Base-by-base conservation (phyloP, 2,888 invertebrate species). In the Macaria notata region DNA sequence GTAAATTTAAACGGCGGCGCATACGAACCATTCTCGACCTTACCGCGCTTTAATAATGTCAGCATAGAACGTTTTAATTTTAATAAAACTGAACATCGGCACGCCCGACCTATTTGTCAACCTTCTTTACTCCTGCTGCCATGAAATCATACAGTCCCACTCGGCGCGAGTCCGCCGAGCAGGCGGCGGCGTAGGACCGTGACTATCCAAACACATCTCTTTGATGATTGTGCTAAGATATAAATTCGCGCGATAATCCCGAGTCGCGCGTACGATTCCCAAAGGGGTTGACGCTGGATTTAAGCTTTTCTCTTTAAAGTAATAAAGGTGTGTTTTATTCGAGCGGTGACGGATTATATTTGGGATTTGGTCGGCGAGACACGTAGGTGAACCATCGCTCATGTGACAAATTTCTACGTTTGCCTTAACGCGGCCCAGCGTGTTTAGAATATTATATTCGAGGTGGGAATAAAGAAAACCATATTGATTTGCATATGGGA, bases 361-460 rank as follows among this genome's bases (percentile, higher is more conserved):
- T 83, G 87, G 87, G 88, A 91, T 88, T 88, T 86, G 83, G 84
- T 81, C 79, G 79, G 79, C 83, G 86, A 81, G 86, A 88, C 91
- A 91, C 91, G 91, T 90, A 89, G 89, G 85, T 88, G 86, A 84
- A 86, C 91, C 90, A 91, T 91, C 90, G 89, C 90, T 91, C 90
- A 91, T 90, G 90, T 91, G 90, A 91, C 90, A 91, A 91, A 91
- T 91, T 91, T 90, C 87, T 88, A 85, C 90, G 87, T 90, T 90
- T 90, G 88, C 90, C 87, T 89, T 89, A 88, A 88, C 90, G 88
- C 84, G 83, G 80, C 74, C 75, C 78, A 77, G 76, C 91, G 90
- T 90, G 91, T 88, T 88, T 88, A 84, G 91, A 90, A 91, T 91
- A 90, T 88, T 85, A 84, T 82, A 87, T 86, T 76, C 74, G 70